Conservation (phyloP, 2,797 vertebrate species). For the Sebastes aleutianus region DNA sequence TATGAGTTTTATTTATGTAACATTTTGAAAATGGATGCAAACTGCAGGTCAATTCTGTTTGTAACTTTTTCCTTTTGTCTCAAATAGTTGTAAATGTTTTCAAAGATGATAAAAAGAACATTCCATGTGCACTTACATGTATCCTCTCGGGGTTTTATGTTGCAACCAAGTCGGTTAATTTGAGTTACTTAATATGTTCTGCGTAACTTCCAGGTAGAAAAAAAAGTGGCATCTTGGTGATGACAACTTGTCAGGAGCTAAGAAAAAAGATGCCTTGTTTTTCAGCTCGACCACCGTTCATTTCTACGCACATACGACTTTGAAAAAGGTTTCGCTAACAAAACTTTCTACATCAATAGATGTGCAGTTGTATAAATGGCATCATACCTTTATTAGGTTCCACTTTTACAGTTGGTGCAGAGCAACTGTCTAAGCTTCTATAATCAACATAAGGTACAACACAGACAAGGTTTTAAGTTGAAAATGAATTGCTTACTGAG, state of each 20-base stretch:
- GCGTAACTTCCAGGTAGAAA: neutral
- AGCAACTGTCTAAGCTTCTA: neutral
- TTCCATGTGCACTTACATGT: constrained; percentile 78
- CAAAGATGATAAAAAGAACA: constrained; percentile 81
- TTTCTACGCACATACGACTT: neutral
- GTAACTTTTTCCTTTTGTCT: constrained; percentile 90
- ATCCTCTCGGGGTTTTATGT: constrained; percentile 60
- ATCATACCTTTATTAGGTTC: neutral
- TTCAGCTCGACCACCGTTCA: neutral
- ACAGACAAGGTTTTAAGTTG: neutral
- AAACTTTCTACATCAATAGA: neutral
- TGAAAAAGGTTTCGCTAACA: neutral
- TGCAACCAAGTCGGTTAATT: neutral
- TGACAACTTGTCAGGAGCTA: neutral
- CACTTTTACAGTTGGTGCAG: neutral
- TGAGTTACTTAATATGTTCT: neutral
- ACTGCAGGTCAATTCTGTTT: constrained; percentile 92
- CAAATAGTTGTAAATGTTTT: constrained; percentile 91
- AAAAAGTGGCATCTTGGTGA: neutral
- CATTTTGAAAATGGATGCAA: constrained; percentile 92
- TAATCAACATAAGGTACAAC: neutral
- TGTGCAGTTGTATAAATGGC: neutral
- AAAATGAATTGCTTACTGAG: neutral
- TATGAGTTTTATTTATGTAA: constrained; percentile 99
- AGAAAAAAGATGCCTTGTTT: neutral